phyloP scores from a whole-genome alignment of 2,797 vertebrate species.

The Hippoglossus hippoglossus region DNA sequence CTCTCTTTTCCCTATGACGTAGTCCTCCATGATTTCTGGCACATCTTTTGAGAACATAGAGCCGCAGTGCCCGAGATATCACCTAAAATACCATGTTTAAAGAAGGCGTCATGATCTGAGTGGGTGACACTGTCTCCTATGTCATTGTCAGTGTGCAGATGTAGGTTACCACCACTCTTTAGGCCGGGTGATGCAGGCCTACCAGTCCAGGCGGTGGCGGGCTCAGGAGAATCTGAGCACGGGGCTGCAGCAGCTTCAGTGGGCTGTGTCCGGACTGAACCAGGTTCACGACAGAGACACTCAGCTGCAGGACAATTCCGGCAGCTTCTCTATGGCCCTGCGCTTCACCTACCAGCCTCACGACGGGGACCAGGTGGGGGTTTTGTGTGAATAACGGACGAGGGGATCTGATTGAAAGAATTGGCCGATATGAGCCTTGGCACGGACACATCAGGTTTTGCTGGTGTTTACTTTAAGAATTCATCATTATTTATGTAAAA shows the following conservation, averaged over 20 bases:
- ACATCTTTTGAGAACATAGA: not conserved
- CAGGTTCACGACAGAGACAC: slow-evolving; percentile 86
- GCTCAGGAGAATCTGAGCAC: slow-evolving; percentile 82
- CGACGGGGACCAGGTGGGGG: slow-evolving; percentile 88
- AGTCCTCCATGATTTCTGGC: not conserved
- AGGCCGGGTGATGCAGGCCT: slow-evolving; percentile 84
- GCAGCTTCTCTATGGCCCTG: slow-evolving; percentile 85
- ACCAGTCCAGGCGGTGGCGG: slow-evolving; percentile 76
- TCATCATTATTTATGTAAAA: too few species aligned
- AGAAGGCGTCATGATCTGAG: not conserved
- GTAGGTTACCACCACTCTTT: slow-evolving; percentile 88
- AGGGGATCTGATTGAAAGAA: too few species aligned
- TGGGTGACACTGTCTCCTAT: not conserved
- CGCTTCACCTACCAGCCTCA: slow-evolving; percentile 90
- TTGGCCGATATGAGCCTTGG: too few species aligned
- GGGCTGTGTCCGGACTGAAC: slow-evolving; percentile 80
- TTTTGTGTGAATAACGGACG: not conserved
- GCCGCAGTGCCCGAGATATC: too few species aligned
- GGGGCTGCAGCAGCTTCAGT: slow-evolving; percentile 84
- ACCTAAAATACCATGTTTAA: not conserved
- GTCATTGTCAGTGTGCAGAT: slow-evolving; percentile 85
- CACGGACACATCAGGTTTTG: too few species aligned
- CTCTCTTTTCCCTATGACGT: not conserved
- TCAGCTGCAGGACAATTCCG: slow-evolving; percentile 85
- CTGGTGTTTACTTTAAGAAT: too few species aligned